Percentiles rank a stretch among this genome's conserved stretches.
phyloP scores from a whole-genome alignment of 2,797 vertebrate genomes.

The Melanotaenia parkinsoni region DNA sequence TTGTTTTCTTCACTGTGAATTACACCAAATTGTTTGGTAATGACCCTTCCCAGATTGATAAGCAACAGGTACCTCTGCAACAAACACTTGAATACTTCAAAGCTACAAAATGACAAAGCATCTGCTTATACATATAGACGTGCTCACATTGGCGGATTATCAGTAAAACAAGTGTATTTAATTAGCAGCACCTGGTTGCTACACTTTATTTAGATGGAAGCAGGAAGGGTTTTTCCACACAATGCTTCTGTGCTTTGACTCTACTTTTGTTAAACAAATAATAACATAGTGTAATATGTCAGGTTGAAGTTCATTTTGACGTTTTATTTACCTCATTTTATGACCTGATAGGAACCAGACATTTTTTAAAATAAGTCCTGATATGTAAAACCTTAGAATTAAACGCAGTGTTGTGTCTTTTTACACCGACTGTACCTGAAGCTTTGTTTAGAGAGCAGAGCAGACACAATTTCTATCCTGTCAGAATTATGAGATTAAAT shows the following conservation, averaged over 20 bases:
- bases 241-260: neutral
- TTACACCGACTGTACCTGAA: neutral
- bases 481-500: slow-evolving; percentile 12
- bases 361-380: neutral
- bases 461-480: slow-evolving; percentile 12
- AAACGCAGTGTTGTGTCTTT: neutral
- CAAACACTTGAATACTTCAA: too few species aligned
- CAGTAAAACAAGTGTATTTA: too few species aligned
- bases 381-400: neutral
- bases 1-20: too few species aligned
- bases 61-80: too few species aligned
- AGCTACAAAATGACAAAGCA: too few species aligned
- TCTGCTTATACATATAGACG: too few species aligned
- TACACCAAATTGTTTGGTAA: too few species aligned
- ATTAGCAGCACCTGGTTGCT: too few species aligned
- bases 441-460: slow-evolving; percentile 1
- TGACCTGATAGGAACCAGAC: neutral
- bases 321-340: neutral
- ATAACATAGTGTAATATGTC: neutral
- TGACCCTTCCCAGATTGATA: too few species aligned
- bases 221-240: neutral
- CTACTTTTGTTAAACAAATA: neutral
- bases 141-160: neutral
- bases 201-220: neutral
- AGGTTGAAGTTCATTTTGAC: neutral